A percentile compares a stretch with the other conserved stretches of the same genome.
phyloP scores from a whole-genome alignment of 1,140 invertebrate genomes.

The Daktulosphaira vitifoliae region DNA sequence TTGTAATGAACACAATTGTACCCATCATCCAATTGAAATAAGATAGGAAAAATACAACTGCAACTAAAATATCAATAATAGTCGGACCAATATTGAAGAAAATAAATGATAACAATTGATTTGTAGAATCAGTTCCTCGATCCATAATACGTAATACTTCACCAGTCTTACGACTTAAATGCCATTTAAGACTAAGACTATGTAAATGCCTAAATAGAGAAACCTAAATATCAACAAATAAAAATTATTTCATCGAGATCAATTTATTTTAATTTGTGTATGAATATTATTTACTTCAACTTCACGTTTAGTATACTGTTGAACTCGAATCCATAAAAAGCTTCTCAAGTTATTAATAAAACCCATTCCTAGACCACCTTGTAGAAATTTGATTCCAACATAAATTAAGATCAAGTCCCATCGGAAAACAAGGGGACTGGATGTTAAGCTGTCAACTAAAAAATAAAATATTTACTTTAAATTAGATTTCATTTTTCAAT shows the following conservation, averaged over 20 bases:
- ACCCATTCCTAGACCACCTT: slow-evolving; percentile 88
- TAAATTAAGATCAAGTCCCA: slow-evolving; percentile 86
- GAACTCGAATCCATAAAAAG: slow-evolving; percentile 89
- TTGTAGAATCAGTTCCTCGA: slow-evolving; percentile 88
- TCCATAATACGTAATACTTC: slow-evolving; percentile 92
- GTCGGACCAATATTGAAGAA: slow-evolving; percentile 84
- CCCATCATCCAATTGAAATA: slow-evolving; percentile 90
- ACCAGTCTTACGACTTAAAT: slow-evolving; percentile 85
- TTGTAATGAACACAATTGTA: slow-evolving; percentile 84
- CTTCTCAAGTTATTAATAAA: slow-evolving; percentile 82
- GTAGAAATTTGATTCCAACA: slow-evolving; percentile 79
- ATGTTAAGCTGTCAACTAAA: slow-evolving; percentile 65
- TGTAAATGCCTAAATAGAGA: slow-evolving; percentile 80
- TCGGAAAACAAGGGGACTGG: slow-evolving; percentile 52
- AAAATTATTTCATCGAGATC: slow-evolving; percentile 4
- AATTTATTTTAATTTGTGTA: slow-evolving; percentile 4
- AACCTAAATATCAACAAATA: slow-evolving; percentile 48
- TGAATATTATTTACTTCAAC: slow-evolving; percentile 56
- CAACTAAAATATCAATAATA: slow-evolving; percentile 85
- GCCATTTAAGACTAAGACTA: slow-evolving; percentile 77
- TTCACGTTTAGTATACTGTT: slow-evolving; percentile 89
- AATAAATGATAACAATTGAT: slow-evolving; percentile 82
- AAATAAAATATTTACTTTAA: slow-evolving; percentile 40
- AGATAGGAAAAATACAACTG: slow-evolving; percentile 77
- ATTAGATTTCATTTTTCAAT: slow-evolving; percentile 17